Evolutionary conservation across 2,113 vertebrate genomes (phyloP), one percentile per base, ranked within the genome.

Genomic region (Hemibates koningsi): DNA sequence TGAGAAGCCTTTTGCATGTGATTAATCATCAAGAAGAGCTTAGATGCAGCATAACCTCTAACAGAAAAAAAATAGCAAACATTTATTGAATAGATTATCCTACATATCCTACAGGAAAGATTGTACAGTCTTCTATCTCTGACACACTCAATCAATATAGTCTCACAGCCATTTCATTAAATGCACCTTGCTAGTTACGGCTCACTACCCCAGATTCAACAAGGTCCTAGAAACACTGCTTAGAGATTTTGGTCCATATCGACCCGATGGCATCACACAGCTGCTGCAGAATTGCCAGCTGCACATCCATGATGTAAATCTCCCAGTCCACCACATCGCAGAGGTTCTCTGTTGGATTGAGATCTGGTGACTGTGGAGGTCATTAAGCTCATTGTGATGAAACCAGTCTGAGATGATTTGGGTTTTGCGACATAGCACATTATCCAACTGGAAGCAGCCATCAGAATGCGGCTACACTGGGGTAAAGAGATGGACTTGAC

Each of bases 41-140:
- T 59, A 80, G 45, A 83, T 85, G 68, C 80, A 76, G 43, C 17
- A 71, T 10, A 24, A 38, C 21, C 54, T 48, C 80, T 43, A 79
- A 68, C 53, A 76, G 38, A 83, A 54, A 79, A 59, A 29, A 83
- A 90, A 84, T 2, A 48, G 0, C 78, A 84, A 89, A 24, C 88
- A 79, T 90, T 92, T 86, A 79, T 86, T 36, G n/a, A n/a, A 34
- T 29, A 53, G 86, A 84, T 90, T 85, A 89, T 92, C 68, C n/a
- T 63, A 45, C 86, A 29, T 73, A 81, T 88, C 88, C 88, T 79
- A 13, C 53, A 85, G 90, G 78, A 87, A 54, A 81, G 19, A 19
- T 82, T 63, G 34, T 73, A 52, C 71, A 80, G 53, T 50, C 52
- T 52, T 84, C 86, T 66, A 36, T 56, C 53, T 16, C 29, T 11